Evolutionary conservation across 2,888 invertebrate genomes (phyloP).

Genomic region (Gasteruption jaculator): DNA sequence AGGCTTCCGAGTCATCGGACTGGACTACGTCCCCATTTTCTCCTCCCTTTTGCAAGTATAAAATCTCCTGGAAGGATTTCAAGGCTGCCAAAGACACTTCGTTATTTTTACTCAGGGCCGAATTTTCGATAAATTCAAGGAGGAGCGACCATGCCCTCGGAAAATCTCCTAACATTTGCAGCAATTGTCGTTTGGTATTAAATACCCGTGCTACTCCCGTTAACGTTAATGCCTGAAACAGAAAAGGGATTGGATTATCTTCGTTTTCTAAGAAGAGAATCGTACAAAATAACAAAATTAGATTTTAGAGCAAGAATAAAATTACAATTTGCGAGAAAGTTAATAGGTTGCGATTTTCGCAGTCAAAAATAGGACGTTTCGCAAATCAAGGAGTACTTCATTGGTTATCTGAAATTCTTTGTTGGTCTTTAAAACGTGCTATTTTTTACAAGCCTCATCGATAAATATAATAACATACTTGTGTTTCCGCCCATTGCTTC

Average conservation of each 20-base stretch:
- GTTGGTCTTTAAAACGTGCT: too few species aligned
- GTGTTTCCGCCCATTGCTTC: constrained; percentile 99
- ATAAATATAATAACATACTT: constrained; percentile 54
- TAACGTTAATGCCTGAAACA: constrained; percentile 69
- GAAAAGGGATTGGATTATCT: constrained; percentile 7
- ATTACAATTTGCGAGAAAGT: too few species aligned
- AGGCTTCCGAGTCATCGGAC: constrained; percentile 55
- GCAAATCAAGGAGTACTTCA: too few species aligned
- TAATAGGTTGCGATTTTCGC: too few species aligned
- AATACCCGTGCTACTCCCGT: constrained; percentile 91
- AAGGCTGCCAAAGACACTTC: constrained; percentile 95
- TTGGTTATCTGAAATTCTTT: too few species aligned
- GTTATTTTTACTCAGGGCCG: constrained; percentile 86
- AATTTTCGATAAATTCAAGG: constrained; percentile 89
- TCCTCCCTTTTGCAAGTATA: constrained; percentile 63
- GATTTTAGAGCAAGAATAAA: too few species aligned
- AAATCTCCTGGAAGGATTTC: constrained; percentile 95
- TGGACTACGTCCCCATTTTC: constrained; percentile 46
- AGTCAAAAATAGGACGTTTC: too few species aligned
- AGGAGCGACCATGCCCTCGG: constrained; percentile 89
- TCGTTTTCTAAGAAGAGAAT: too few species aligned
- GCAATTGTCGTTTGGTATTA: constrained; percentile 81
- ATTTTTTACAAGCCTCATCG: too few species aligned
- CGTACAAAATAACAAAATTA: too few species aligned
- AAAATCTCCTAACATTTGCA: constrained; percentile 86